Evolutionary conservation across 2,888 invertebrate species (phyloP), one percentile per base, ranked within the genome.

Genomic region (Eupithecia subfuscata): DNA sequence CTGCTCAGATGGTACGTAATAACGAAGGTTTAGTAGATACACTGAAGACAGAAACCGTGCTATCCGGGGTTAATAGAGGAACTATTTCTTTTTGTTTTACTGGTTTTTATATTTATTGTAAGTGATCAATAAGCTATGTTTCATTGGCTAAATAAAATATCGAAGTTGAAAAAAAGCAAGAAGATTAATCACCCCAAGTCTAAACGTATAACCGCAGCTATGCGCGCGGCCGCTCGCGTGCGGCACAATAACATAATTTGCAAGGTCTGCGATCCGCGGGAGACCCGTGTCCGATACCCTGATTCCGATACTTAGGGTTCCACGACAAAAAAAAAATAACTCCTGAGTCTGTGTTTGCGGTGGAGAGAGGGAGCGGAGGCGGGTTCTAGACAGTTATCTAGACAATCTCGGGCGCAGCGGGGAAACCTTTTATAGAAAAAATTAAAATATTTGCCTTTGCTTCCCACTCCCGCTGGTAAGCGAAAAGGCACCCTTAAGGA

Each of bases 231-330:
- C 4, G 16, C 40, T 1, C 43, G 18, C 18, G n/a, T n/a, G n/a
- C 48, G 18, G 48, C 18, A 48, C 48, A 48, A 16, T 18, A 48
- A 48, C 48, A 18, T 48, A 72, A 80, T 79, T 74, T 71, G 77
- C 80, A 72, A 79, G 75, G 81, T 82, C 82, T 79, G 81, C 81
- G 75, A 73, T 75, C 79, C 71, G 76, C 81, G 73, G 74, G n/a
- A n/a, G n/a, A n/a, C 25, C 65, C 45, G 45, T 16, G 16, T 45
- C 45, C 45, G 45, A 45, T 45, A 45, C n/a, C 18, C 75, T 76
- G 72, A 73, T 75, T 69, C 77, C 78, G 43, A 78, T 78, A 80
- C 70, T 75, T 77, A 77, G 79, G 77, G 77, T 37, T 30, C 37
- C 16, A 48, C 45, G 43, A 70, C 22, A 43, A 43, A 43, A 40